phyloP scores from a whole-genome alignment of 2,888 invertebrate species.

The Eucera pruinosa region DNA sequence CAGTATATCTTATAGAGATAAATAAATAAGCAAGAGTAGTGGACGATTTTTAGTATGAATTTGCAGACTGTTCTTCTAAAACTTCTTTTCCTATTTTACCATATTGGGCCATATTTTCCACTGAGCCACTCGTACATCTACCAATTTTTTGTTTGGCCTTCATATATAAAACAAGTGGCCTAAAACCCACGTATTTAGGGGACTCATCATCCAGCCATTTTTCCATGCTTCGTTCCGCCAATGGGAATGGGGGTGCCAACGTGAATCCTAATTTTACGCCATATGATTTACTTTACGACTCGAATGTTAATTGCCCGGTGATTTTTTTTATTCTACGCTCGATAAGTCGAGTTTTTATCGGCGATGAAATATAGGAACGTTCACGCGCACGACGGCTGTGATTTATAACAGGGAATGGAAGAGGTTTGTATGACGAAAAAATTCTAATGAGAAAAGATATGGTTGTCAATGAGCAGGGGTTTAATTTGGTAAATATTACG shows the following conservation, averaged over 20 bases:
- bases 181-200: slow-evolving; percentile 33
- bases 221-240: slow-evolving; percentile 19
- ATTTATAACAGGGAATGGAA: slow-evolving; percentile 23
- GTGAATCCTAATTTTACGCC: slow-evolving; percentile 51
- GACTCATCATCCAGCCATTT: slow-evolving; percentile 29
- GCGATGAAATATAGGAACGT: slow-evolving; percentile 27
- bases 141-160: neutral
- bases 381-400: slow-evolving; percentile 22
- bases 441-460: neutral
- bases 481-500: slow-evolving; percentile 7
- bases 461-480: neutral
- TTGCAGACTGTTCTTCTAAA: too few relatives aligned
- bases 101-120: too few relatives aligned
- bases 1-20: too few relatives aligned
- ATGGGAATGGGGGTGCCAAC: slow-evolving; percentile 10
- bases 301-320: slow-evolving; percentile 42
- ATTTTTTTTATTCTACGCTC: slow-evolving; percentile 5
- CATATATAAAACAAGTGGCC: neutral
- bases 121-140: too few relatives aligned
- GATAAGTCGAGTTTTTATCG: slow-evolving; percentile 43
- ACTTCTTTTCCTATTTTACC: too few relatives aligned
- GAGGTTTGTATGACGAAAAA: slow-evolving; percentile 10
- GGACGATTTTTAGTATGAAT: too few relatives aligned
- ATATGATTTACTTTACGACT: slow-evolving; percentile 50
- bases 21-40: too few relatives aligned